Conservation (phyloP, 2,797 vertebrate genomes). For the Momotus momota region DNA sequence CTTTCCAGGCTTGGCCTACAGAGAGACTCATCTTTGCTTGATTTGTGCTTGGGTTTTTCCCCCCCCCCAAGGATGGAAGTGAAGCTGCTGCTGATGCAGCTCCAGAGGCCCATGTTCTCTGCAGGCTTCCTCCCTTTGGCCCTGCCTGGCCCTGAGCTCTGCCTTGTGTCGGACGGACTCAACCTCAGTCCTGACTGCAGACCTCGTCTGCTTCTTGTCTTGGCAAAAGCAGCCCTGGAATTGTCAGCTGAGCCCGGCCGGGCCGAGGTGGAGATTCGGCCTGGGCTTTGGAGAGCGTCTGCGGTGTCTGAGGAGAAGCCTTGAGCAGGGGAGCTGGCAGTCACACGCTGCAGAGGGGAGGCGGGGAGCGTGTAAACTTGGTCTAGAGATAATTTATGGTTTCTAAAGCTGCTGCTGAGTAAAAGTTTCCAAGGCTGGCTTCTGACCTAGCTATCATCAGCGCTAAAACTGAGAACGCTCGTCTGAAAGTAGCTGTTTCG, state of each 20-base stretch:
- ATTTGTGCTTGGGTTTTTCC: background rate
- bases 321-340: conserved; percentile 2
- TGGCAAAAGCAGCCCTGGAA: background rate
- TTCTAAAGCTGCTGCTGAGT: conserved; percentile 70
- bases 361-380: background rate
- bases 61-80: rapidly evolving
- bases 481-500: conserved; percentile 47
- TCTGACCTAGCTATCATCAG: conserved; percentile 37
- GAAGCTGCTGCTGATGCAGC: background rate
- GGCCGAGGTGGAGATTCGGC: background rate
- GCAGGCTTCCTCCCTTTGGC: rapidly evolving
- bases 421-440: conserved; percentile 68
- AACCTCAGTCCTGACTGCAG: background rate
- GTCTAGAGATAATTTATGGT: conserved; percentile 62
- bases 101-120: background rate
- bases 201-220: background rate
- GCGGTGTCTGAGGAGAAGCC: background rate
- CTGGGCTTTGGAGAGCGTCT: background rate
- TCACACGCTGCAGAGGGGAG: background rate
- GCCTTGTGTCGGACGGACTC: background rate
- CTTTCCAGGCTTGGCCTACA: background rate
- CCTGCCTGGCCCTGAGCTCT: background rate
- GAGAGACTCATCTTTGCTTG: background rate
- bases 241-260: rapidly evolving
- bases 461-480: conserved; percentile 24